Evolutionary conservation across 2,888 invertebrate species (phyloP), one percentile per base, ranked within the genome.

Genomic region (Ischnus inquisitorius): DNA sequence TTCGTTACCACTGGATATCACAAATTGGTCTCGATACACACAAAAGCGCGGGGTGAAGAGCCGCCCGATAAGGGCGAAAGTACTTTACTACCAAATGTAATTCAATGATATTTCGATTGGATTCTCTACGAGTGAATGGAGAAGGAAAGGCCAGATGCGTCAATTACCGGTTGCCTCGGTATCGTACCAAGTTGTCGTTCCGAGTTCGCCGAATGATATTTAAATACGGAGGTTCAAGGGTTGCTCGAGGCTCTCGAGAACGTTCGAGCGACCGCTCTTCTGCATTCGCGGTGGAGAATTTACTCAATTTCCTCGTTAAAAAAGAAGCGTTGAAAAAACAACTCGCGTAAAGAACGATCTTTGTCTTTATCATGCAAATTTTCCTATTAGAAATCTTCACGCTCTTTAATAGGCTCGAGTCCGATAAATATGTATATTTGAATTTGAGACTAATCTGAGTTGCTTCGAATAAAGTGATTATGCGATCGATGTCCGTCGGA

Each of bases 1-100:
- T 71, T 41, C 54, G 34, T 75, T 39, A n/a, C 48, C 22, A 14
- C 16, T 2, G 34, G n/a, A 65, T 78, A 78, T 84, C 68, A 34
- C 34, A 57, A 80, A 76, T 46, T 48, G 54, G 46, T 60, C 12
- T n/a, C 28, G 19, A 22, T 64, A 4, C 4, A 60, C 14, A 19
- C 14, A 19, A 14, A 60, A 60, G 14, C 14, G n/a, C 25, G n/a
- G n/a, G 6, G 57, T 25, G 28, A 10, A 48, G 16, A 67, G 76
- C 48, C 51, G 41, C 39, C 39, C 19, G 28, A 67, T 4, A 12
- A 46, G 48, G 28, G 19, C 12, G 3, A 22, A 10, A 22, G 2
- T 16, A 65, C 51, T 19, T 68, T 68, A 19, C 8, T 28, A 51
- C 4, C 16, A 19, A 22, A 34, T 51, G 76, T 16, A 43, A 43